phyloP scores from a whole-genome alignment of 2,113 vertebrate species.

The Cynocephalus volans region DNA sequence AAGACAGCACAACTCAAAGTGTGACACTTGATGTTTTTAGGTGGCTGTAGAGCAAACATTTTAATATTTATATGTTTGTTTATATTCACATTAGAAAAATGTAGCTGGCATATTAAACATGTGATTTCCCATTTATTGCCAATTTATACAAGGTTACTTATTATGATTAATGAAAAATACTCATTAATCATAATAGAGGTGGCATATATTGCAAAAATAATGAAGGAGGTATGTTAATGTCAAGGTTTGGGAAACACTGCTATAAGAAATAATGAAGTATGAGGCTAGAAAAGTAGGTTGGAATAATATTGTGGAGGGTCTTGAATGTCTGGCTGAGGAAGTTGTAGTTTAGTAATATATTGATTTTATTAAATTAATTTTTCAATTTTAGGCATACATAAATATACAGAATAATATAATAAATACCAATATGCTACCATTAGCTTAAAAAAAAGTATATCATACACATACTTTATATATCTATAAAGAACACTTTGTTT shows the following conservation, averaged over 20 bases:
- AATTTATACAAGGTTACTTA: conserved; percentile 10
- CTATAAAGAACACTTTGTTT: background rate
- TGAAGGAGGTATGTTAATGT: background rate
- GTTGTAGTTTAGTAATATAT: background rate
- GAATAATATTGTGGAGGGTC: background rate
- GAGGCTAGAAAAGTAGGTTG: background rate
- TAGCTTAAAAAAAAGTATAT: conserved; percentile 4
- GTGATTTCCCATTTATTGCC: background rate
- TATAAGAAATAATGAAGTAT: background rate
- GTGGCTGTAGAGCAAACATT: background rate
- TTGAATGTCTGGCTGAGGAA: background rate
- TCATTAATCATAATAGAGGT: background rate
- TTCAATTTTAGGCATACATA: conserved; percentile 30
- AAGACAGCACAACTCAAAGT: background rate
- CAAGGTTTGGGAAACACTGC: background rate
- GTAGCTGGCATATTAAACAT: background rate
- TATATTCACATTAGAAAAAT: conserved; percentile 22
- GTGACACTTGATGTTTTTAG: background rate
- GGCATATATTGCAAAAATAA: background rate
- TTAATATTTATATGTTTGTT: background rate
- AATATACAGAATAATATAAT: background rate
- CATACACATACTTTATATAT: background rate
- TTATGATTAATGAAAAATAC: conserved; percentile 45
- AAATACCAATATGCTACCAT: background rate
- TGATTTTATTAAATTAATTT: conserved; percentile 36